Evolutionary conservation across 2,797 vertebrate species (phyloP).

Genomic region (Pangasius larnaudii): DNA sequence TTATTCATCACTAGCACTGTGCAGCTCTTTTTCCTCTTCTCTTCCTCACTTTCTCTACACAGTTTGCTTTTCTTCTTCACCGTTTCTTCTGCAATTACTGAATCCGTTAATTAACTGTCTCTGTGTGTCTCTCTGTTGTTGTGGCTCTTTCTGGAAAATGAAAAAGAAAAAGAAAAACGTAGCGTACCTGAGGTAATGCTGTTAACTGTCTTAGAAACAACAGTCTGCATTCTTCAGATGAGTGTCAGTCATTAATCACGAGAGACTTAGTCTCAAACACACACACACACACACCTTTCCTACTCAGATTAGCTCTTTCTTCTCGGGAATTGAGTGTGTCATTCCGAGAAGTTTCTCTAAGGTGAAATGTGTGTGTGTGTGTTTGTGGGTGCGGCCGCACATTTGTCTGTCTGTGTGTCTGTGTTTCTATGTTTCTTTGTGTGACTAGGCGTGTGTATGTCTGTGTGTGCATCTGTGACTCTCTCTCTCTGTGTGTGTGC

Average conservation of each 20-base stretch:
- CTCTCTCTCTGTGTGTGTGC: no score
- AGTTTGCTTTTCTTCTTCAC: not conserved
- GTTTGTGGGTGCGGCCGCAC: not conserved
- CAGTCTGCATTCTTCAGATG: conserved; percentile 24
- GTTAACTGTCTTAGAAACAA: not conserved
- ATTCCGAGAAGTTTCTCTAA: no score
- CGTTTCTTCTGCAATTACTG: not conserved
- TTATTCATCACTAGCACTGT: conserved; percentile 51
- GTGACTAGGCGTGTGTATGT: conserved; percentile 17
- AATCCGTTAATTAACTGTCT: not conserved
- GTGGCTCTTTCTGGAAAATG: not conserved
- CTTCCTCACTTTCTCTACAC: not conserved
- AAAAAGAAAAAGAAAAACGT: not conserved
- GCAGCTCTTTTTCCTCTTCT: not conserved
- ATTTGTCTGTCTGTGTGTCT: not conserved
- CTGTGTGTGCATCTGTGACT: conserved; percentile 12
- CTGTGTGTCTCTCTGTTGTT: not conserved
- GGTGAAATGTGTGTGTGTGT: no score
- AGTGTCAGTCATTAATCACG: conserved; percentile 35
- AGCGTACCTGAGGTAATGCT: not conserved
- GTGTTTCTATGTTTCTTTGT: not conserved
- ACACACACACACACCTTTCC: not conserved
- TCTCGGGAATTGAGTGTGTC: not conserved
- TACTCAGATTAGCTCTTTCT: not conserved
- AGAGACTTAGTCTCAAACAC: not conserved